phyloP scores from a whole-genome alignment of 64 coral and sea anemone species.

The Pocillopora verrucosa region DNA sequence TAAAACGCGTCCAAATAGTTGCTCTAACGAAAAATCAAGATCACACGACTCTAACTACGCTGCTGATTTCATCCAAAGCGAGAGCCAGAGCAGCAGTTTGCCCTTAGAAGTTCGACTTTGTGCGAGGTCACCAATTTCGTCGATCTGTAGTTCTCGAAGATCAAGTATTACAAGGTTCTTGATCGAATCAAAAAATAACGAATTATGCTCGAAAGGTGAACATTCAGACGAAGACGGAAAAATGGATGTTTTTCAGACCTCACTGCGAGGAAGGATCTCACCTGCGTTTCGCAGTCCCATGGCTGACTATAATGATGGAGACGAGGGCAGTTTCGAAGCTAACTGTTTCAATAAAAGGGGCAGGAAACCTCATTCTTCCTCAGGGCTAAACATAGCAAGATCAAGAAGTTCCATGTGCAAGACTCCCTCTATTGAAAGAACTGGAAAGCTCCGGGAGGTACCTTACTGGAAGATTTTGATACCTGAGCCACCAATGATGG shows the following conservation, averaged over 20 bases:
- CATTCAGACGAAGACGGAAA: not conserved
- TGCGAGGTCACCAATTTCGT: not conserved
- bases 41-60: not conserved
- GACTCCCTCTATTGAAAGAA: slow-evolving; percentile 47
- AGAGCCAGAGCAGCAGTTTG: not conserved
- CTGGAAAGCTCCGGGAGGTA: slow-evolving; percentile 67
- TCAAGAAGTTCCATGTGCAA: not conserved
- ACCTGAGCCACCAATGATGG: slow-evolving; percentile 85
- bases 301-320: not conserved
- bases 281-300: not conserved
- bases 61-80: not conserved
- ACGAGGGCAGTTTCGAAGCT: not conserved
- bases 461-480: slow-evolving; percentile 86
- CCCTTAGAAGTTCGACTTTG: not conserved
- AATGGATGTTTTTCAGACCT: not conserved
- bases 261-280: not conserved
- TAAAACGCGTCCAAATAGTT: slow-evolving; percentile 36
- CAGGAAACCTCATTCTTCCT: not conserved
- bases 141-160: slow-evolving; percentile 1
- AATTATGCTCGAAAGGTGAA: not conserved
- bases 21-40: not conserved
- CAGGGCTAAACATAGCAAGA: not conserved
- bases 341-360: slow-evolving; percentile 2
- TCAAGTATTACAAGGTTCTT: slow-evolving; percentile 30
- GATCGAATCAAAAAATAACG: not conserved